Percentiles rank a stretch among this genome's conserved stretches.
Conservation (phyloP, 64 coral and sea anemone genomes). For the Platygyra sinensis region DNA sequence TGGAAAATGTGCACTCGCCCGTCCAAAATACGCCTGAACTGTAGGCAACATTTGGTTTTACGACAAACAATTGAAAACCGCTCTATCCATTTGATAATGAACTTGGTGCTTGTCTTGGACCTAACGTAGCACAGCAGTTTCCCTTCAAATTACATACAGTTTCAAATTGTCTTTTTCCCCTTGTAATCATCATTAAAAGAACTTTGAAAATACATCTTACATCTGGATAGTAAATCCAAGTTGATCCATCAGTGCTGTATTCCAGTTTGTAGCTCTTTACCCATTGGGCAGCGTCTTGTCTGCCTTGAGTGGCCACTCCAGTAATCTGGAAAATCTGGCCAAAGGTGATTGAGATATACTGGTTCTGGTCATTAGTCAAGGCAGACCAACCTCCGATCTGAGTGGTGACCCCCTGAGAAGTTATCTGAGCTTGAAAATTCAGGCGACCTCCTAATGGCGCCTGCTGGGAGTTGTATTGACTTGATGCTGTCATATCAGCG, state of each 20-base stretch:
- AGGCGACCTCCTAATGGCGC: constrained; percentile 55
- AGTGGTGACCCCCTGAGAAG: constrained; percentile 5
- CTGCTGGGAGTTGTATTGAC: neutral
- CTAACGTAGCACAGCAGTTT: too few species aligned
- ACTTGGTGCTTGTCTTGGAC: too few species aligned
- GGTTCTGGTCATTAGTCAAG: constrained; percentile 1
- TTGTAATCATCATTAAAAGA: too few species aligned
- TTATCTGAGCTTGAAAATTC: constrained; percentile 1
- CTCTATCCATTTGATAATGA: too few species aligned
- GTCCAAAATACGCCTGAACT: too few species aligned
- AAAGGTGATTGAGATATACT: constrained; percentile 66
- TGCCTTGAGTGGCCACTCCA: constrained; percentile 74
- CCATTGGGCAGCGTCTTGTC: constrained; percentile 56
- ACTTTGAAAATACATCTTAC: neutral
- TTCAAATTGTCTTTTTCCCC: too few species aligned
- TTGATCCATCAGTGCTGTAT: constrained; percentile 38
- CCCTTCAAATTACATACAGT: too few species aligned
- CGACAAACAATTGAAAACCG: too few species aligned
- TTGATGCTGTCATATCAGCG: constrained; percentile 64
- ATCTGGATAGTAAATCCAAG: constrained; percentile 39
- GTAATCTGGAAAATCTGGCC: constrained; percentile 50
- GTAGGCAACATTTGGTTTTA: too few species aligned
- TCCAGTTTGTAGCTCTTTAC: constrained; percentile 55
- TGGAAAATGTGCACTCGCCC: too few species aligned
- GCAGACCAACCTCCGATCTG: constrained; percentile 69